Conservation (phyloP, 2,888 invertebrate genomes). For the Elmis aenea region DNA sequence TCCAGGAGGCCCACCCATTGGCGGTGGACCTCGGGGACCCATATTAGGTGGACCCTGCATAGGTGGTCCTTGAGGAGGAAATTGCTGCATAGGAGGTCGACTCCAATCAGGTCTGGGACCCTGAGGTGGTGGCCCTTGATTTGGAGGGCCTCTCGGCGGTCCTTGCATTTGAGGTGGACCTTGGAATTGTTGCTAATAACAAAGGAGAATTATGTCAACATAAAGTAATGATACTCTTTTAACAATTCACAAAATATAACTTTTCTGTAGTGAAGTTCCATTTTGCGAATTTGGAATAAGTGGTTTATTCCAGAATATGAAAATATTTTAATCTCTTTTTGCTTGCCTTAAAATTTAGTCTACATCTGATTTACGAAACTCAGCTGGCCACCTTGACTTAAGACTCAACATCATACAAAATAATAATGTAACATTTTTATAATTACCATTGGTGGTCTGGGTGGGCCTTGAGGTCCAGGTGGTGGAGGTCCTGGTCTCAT, state of each 20-base stretch:
- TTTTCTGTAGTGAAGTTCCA: too few relatives aligned
- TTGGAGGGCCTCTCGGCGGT: conserved; percentile 55
- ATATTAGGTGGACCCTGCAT: conserved; percentile 60
- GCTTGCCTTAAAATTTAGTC: too few relatives aligned
- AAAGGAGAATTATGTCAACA: too few relatives aligned
- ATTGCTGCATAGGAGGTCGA: conserved; percentile 67
- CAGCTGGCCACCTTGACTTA: too few relatives aligned
- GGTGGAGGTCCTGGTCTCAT: conserved; percentile 55
- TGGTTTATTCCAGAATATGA: too few relatives aligned
- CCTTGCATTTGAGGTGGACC: conserved; percentile 56
- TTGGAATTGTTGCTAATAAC: conserved; percentile 50
- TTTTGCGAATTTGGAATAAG: too few relatives aligned
- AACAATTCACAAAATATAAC: too few relatives aligned
- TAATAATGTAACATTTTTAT: too few relatives aligned
- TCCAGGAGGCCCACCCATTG: conserved; percentile 46
- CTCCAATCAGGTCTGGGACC: conserved; percentile 67
- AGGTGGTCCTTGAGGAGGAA: conserved; percentile 63
- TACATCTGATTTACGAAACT: too few relatives aligned
- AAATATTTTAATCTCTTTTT: too few relatives aligned
- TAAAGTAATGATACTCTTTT: too few relatives aligned
- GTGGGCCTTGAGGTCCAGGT: conserved; percentile 55
- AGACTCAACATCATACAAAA: too few relatives aligned
- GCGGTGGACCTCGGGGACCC: conserved; percentile 56
- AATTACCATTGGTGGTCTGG: conserved; percentile 56
- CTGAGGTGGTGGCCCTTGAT: conserved; percentile 58